phyloP scores from a whole-genome alignment of 2,888 invertebrate species.

The Tortricodes alternella region DNA sequence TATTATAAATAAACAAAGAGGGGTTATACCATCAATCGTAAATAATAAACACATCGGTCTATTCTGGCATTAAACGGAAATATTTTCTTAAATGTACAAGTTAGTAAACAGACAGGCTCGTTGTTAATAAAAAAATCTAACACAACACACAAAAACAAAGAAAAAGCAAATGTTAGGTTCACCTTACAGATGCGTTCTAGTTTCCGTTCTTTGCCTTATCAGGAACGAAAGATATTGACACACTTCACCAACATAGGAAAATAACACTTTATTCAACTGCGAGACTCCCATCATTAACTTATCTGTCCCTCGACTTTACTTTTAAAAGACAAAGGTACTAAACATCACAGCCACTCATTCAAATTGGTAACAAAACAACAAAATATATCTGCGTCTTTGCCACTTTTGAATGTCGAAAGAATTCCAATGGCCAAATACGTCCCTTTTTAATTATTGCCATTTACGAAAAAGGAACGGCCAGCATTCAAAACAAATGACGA shows the following conservation, averaged over 20 bases:
- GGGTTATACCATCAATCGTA: not conserved
- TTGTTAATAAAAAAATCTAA: conserved; percentile 7
- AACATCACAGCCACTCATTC: not conserved
- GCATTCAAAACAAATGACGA: conserved; percentile 15
- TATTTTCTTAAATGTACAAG: not conserved
- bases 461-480: conserved; percentile 4
- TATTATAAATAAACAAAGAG: no score
- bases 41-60: not conserved
- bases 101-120: conserved; percentile 27
- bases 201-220: conserved; percentile 3
- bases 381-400: not conserved
- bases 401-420: conserved; percentile 5
- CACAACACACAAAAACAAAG: conserved; percentile 10
- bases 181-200: conserved; percentile 1
- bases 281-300: not conserved
- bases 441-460: conserved; percentile 20
- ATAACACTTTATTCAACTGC: not conserved
- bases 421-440: conserved; percentile 4
- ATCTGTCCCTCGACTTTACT: not conserved
- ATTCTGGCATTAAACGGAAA: not conserved
- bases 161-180: not conserved
- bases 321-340: not conserved
- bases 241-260: not conserved
- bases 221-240: not conserved
- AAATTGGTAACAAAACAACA: not conserved